Base-by-base conservation (phyloP, 2,888 invertebrate genomes). In the Rotaria magnacalcarata region DNA sequence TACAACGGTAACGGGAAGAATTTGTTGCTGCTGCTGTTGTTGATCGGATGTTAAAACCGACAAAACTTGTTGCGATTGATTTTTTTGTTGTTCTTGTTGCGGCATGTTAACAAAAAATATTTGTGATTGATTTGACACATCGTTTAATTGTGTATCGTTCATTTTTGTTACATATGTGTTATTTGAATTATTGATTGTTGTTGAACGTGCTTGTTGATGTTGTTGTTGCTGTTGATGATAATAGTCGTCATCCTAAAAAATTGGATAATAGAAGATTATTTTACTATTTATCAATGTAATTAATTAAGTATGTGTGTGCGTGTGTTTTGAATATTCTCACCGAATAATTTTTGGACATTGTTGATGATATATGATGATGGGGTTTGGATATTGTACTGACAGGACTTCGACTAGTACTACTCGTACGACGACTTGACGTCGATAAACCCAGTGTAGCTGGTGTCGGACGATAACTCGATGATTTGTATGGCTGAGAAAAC, bases 401-500 rank as follows among this genome's bases (percentile, higher is more conserved):
- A 43, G 75, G 75, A 75, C 75, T 41, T 21, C 47, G 75, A 43
- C 43, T 75, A 75, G 75, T 43, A 75, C 16, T 43, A 47, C 47
- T 75, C 47, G 75, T 75, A 75, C 47, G 41, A 75, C 75, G 75
- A 43, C 24, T 75, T 10, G 43, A 24, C 43, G 75, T 47, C 47
- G 75, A 75, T 75, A 75, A 75, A 75, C 75, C 75, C 19, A 75
- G 47, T 47, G 75, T 75, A 43, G 75, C 75, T 43, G 75, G 75
- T 47, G 75, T 75, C 8, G 75, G 75, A 6, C 75, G 75, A 75
- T 75, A 75, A 47, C 43, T 75, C 43, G 75, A 75, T 43, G 75
- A 75, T 75, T 75, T 75, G 75, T 24, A 75, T 43, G 75, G 75
- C 67, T 67, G 67, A 67, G 67, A 67, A 67, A 67, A 67, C 67